Conservation (phyloP, 1,140 invertebrate species). For the Latrodectus geometricus region DNA sequence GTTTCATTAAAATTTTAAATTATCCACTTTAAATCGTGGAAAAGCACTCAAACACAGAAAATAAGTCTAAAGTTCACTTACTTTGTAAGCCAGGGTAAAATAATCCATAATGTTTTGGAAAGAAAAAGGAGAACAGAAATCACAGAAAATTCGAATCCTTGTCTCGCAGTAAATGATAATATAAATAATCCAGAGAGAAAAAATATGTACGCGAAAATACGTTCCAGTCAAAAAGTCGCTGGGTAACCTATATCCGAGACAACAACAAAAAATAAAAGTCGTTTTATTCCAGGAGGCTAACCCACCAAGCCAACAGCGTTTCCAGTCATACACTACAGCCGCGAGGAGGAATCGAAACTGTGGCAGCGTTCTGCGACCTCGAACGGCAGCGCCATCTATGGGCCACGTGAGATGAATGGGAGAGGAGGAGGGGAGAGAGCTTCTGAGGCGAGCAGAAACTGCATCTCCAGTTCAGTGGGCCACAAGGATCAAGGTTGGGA, state of each 20-base stretch:
- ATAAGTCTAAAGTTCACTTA: too few relatives aligned
- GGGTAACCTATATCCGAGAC: slow-evolving; percentile 5
- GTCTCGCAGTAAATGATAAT: too few relatives aligned
- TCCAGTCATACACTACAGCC: slow-evolving; percentile 3
- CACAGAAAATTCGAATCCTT: too few relatives aligned
- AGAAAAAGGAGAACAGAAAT: too few relatives aligned
- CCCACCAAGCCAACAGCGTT: background rate
- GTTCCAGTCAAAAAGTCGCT: background rate
- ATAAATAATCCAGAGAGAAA: background rate
- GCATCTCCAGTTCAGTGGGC: slow-evolving; percentile 43
- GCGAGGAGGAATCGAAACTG: background rate
- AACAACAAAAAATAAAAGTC: background rate
- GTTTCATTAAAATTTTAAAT: too few relatives aligned
- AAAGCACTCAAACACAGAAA: too few relatives aligned
- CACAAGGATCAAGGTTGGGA: slow-evolving; percentile 53
- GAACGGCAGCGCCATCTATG: slow-evolving; percentile 36
- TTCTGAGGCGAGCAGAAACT: background rate
- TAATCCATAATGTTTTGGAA: too few relatives aligned
- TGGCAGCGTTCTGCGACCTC: slow-evolving; percentile 10
- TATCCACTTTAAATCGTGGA: too few relatives aligned
- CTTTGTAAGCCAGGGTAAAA: too few relatives aligned
- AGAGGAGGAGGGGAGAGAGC: background rate
- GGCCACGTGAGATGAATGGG: slow-evolving; percentile 42
- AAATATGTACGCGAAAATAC: too few relatives aligned
- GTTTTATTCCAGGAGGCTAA: background rate